These are phyloP conservation scores for Empidonax traillii DNA, from an alignment of 2,113 vertebrate genomes.

Conservation along the genomic window DNA sequence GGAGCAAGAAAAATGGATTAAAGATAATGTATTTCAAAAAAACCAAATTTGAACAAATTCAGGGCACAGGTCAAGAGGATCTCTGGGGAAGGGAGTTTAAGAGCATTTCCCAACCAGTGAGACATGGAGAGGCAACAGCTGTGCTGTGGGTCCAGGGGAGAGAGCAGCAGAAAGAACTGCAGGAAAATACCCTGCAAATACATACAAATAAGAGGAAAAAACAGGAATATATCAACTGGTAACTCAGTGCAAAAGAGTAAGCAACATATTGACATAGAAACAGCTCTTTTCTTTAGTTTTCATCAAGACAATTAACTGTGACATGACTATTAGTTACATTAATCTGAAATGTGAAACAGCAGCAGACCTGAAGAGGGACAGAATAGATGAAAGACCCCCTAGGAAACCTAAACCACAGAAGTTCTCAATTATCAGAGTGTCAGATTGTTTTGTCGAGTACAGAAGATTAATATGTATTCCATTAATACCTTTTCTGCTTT, in stretches of 20 bases:
- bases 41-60: slow-evolving; percentile 55
- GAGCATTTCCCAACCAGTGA: slow-evolving; percentile 64
- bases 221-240: background rate
- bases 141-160: slow-evolving; percentile 54
- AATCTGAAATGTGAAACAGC: background rate
- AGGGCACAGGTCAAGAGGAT: slow-evolving; percentile 67
- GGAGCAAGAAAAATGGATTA: slow-evolving; percentile 13
- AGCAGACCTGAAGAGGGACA: background rate
- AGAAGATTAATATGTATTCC: background rate
- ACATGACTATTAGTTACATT: background rate
- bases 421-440: background rate
- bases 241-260: background rate
- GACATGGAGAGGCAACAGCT: slow-evolving; percentile 63
- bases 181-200: slow-evolving; percentile 43
- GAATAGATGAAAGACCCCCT: background rate
- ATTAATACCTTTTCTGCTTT: background rate
- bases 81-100: slow-evolving; percentile 63
- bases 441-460: background rate
- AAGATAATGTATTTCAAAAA: slow-evolving; percentile 57
- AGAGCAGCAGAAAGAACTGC: slow-evolving; percentile 11
- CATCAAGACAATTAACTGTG: background rate
- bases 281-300: background rate
- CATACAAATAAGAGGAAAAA: background rate
- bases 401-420: background rate
- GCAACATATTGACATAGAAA: background rate